Evolutionary conservation across 2,113 vertebrate species (phyloP).

Genomic region (Chaenocephalus aceratus): DNA sequence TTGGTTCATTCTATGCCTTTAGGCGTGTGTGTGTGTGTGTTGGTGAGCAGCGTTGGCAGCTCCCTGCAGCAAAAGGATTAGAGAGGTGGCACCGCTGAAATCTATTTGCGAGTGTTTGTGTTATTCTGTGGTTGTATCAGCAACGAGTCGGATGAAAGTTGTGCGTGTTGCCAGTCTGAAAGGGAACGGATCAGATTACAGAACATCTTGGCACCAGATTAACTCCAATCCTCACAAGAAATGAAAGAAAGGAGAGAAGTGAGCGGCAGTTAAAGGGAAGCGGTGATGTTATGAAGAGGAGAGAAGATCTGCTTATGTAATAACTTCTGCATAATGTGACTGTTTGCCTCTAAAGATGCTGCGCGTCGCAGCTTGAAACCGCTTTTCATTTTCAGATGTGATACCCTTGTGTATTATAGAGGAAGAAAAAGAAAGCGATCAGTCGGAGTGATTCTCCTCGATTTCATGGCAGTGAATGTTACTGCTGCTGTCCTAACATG

Average conservation of each 20-base stretch:
- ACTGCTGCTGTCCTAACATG: not conserved
- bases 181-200: slow-evolving; percentile 77
- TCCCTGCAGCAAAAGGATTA: slow-evolving; percentile 69
- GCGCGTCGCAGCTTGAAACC: slow-evolving; percentile 18
- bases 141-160: slow-evolving; percentile 44
- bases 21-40: slow-evolving; percentile 9
- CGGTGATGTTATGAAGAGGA: slow-evolving; percentile 23
- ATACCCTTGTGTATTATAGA: not conserved
- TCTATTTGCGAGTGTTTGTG: slow-evolving; percentile 56
- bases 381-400: slow-evolving; percentile 20
- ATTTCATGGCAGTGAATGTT: not conserved
- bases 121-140: slow-evolving; percentile 42
- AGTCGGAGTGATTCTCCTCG: not conserved
- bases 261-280: slow-evolving; percentile 18
- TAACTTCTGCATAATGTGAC: slow-evolving; percentile 26
- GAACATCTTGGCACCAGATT: slow-evolving; percentile 72
- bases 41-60: slow-evolving; percentile 65
- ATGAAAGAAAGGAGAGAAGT: slow-evolving; percentile 33
- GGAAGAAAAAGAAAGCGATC: not conserved
- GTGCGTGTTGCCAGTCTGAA: slow-evolving; percentile 47
- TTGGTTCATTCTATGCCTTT: slow-evolving; percentile 38
- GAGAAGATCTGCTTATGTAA: slow-evolving; percentile 33
- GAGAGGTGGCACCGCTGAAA: slow-evolving; percentile 66
- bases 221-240: slow-evolving; percentile 48
- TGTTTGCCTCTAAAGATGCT: slow-evolving; percentile 23